Percentiles rank a stretch among this genome's conserved stretches.
Evolutionary conservation across 2,797 vertebrate species (phyloP).

Genomic region (Chelmon rostratus): DNA sequence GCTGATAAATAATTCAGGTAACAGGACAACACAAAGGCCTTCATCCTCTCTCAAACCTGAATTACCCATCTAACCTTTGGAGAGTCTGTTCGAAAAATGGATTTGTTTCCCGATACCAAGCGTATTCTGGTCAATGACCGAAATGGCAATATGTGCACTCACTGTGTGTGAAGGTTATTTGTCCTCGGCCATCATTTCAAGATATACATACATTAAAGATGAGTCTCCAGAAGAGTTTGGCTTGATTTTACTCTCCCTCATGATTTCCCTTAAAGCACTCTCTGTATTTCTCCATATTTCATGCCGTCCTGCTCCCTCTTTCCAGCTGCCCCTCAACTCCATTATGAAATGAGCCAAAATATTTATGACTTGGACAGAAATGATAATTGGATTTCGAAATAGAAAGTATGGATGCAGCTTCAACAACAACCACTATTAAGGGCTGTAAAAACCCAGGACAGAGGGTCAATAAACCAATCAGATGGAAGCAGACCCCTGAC

Average conservation of each 20-base stretch:
- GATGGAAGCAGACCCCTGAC: conserved; percentile 13
- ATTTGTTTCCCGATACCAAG: conserved; percentile 39
- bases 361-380: conserved; percentile 52
- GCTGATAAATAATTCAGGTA: conserved; percentile 76
- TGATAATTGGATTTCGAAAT: conserved; percentile 30
- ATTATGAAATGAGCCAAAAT: conserved; percentile 48
- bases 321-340: conserved; percentile 16
- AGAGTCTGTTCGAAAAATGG: conserved; percentile 63
- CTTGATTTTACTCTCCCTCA: conserved; percentile 13
- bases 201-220: conserved; percentile 38
- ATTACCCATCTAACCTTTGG: conserved; percentile 26
- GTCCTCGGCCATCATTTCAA: not conserved
- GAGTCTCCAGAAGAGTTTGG: conserved; percentile 17
- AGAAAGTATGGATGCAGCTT: conserved; percentile 16
- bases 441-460: conserved; percentile 31
- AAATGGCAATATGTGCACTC: conserved; percentile 11
- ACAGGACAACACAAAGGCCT: conserved; percentile 68
- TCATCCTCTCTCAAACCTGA: conserved; percentile 51
- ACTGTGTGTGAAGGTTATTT: not conserved
- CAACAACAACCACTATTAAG: conserved; percentile 29
- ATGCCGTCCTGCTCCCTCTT: not conserved
- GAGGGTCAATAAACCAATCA: conserved; percentile 42
- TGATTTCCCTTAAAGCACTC: conserved; percentile 11
- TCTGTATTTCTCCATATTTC: conserved; percentile 48
- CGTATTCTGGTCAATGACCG: conserved; percentile 29